Conservation (phyloP, 2,888 invertebrate species). For the Mantis religiosa region DNA sequence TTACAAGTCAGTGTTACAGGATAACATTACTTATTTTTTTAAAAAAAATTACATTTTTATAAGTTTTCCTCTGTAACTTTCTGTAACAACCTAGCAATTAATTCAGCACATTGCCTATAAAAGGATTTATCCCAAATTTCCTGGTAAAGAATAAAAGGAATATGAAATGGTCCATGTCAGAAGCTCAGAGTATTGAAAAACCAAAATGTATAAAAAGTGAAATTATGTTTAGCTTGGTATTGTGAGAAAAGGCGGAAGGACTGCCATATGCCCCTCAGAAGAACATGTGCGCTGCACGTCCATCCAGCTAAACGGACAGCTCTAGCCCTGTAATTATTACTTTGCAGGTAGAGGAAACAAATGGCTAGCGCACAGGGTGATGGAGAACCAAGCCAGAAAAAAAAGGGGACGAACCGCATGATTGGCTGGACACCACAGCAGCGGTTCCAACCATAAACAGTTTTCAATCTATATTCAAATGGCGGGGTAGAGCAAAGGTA, state of each 20-base stretch:
- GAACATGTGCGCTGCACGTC: not conserved
- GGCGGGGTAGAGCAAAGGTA: not conserved
- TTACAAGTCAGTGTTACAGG: no score
- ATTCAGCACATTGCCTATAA: no score
- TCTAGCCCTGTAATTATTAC: constrained; percentile 4
- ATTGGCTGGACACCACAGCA: not conserved
- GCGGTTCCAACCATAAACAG: constrained; percentile 3
- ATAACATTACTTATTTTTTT: no score
- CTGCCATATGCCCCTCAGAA: not conserved
- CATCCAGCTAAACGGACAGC: not conserved
- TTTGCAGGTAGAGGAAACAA: constrained; percentile 1
- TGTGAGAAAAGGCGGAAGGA: not conserved
- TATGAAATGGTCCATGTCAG: not conserved
- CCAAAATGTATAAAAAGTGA: not conserved
- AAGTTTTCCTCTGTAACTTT: no score
- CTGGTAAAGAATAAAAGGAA: no score
- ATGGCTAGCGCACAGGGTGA: not conserved
- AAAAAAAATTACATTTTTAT: no score
- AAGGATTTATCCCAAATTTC: no score
- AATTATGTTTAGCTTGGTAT: not conserved
- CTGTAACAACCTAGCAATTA: no score
- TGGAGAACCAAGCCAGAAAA: not conserved
- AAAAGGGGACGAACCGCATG: not conserved
- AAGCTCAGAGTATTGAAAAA: not conserved
- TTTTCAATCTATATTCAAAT: constrained; percentile 27